Conservation (phyloP, 2,888 invertebrate species). For the Nomada lathburiana region DNA sequence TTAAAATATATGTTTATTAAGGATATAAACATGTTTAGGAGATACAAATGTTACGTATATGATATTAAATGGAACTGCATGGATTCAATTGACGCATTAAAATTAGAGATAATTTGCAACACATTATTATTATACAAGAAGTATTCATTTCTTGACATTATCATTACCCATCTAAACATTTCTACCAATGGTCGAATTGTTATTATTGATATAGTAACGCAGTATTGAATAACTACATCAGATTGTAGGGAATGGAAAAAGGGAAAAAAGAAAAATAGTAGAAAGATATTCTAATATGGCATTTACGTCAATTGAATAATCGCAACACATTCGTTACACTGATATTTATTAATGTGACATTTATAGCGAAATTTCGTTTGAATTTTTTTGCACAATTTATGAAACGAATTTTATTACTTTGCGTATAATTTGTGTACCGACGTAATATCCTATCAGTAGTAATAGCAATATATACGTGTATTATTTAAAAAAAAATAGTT, state of each 20-base stretch:
- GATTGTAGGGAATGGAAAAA: background rate
- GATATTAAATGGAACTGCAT: slow-evolving; percentile 15
- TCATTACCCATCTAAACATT: background rate
- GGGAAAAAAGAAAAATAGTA: background rate
- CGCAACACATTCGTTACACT: slow-evolving; percentile 2
- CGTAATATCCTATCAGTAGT: slow-evolving; percentile 14
- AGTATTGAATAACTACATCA: background rate
- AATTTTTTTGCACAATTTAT: too few species aligned
- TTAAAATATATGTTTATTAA: slow-evolving; percentile 21
- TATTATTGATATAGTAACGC: slow-evolving; percentile 6
- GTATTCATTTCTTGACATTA: slow-evolving; percentile 13
- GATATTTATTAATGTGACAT: slow-evolving; percentile 2
- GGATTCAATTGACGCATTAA: background rate
- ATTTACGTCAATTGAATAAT: slow-evolving; percentile 27
- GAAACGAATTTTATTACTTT: too few species aligned
- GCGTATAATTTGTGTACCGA: too few species aligned
- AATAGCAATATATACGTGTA: slow-evolving; percentile 19
- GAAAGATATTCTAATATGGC: background rate
- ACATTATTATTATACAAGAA: background rate
- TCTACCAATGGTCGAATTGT: background rate
- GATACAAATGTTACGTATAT: slow-evolving; percentile 35
- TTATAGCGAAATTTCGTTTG: too few species aligned
- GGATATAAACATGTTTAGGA: slow-evolving; percentile 33
- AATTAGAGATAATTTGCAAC: background rate
- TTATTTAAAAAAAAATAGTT: slow-evolving; percentile 25